Evolutionary conservation across 2,113 vertebrate species (phyloP).

Genomic region (Amphilophus citrinellus): DNA sequence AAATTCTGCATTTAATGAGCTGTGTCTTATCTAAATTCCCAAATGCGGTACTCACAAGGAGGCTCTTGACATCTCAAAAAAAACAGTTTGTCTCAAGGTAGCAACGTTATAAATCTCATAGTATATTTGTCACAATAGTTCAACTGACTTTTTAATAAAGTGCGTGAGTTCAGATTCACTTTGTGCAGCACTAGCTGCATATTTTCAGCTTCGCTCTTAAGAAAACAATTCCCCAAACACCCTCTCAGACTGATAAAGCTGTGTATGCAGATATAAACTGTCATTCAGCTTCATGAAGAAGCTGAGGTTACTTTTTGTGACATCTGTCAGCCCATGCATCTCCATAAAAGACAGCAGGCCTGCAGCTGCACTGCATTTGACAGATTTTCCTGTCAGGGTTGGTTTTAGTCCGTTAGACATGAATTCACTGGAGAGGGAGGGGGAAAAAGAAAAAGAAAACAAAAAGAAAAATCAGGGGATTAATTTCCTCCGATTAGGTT

Average conservation of each 20-base stretch:
- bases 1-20: slow-evolving; percentile 18
- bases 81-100: not conserved
- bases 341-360: slow-evolving; percentile 10
- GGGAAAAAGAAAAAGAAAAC: not conserved
- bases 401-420: slow-evolving; percentile 18
- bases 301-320: slow-evolving; percentile 5
- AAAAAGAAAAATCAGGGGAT: slow-evolving; percentile 30
- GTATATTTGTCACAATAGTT: not conserved
- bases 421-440: not conserved
- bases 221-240: slow-evolving; percentile 25
- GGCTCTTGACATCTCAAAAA: not conserved
- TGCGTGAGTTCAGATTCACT: not conserved
- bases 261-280: slow-evolving; percentile 2
- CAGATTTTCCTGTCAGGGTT: slow-evolving; percentile 22
- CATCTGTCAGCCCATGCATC: slow-evolving; percentile 39
- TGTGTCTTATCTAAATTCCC: not conserved
- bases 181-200: not conserved
- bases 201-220: not conserved
- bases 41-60: not conserved
- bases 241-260: not conserved
- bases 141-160: not conserved
- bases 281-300: slow-evolving; percentile 44
- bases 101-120: not conserved
- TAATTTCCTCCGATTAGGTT: slow-evolving; percentile 53
- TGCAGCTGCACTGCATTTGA: not conserved